Conservation (phyloP, 2,113 vertebrate genomes). For the Lepus europaeus region DNA sequence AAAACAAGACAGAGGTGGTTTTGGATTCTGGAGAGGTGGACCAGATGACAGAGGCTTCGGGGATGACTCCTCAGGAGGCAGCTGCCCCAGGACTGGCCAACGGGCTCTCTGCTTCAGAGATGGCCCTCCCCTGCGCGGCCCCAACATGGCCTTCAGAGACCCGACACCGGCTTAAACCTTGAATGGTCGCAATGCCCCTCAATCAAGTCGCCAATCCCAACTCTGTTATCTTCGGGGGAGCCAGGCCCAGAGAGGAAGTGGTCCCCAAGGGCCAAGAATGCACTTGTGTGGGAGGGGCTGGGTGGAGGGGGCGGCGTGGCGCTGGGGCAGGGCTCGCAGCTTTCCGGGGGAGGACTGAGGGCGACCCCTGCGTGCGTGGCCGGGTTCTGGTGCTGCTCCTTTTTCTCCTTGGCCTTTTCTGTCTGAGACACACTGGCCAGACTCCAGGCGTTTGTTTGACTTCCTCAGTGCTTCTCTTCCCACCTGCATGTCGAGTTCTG, state of each 20-base stretch:
- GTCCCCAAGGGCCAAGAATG: conserved; percentile 93
- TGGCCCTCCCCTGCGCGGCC: conserved; percentile 92
- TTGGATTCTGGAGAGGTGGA: conserved; percentile 96
- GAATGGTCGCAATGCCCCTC: conserved; percentile 96
- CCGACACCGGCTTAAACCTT: conserved; percentile 97
- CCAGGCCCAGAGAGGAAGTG: conserved; percentile 97
- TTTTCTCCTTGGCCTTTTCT: conserved; percentile 70
- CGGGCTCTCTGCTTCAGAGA: conserved; percentile 94
- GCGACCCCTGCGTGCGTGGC: conserved; percentile 72
- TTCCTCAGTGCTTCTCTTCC: conserved; percentile 85
- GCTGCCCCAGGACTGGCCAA: conserved; percentile 93
- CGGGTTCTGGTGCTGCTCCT: conserved; percentile 84
- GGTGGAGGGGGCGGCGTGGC: conserved; percentile 58
- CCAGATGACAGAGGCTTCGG: conserved; percentile 93
- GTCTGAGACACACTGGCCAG: conserved; percentile 79
- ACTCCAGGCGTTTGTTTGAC: conserved; percentile 78
- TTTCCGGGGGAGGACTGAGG: conserved; percentile 67
- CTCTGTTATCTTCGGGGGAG: conserved; percentile 98
- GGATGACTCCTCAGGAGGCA: conserved; percentile 84
- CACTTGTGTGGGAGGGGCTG: conserved; percentile 85
- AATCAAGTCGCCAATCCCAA: conserved; percentile 99
- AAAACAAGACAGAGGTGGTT: conserved; percentile 96
- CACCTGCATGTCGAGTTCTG: conserved; percentile 89
- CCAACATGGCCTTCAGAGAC: conserved; percentile 96
- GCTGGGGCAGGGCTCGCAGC: conserved; percentile 49